These are phyloP conservation scores for Calliphora vicina DNA, from an alignment of 1,140 invertebrate species.

Conservation along the genomic window DNA sequence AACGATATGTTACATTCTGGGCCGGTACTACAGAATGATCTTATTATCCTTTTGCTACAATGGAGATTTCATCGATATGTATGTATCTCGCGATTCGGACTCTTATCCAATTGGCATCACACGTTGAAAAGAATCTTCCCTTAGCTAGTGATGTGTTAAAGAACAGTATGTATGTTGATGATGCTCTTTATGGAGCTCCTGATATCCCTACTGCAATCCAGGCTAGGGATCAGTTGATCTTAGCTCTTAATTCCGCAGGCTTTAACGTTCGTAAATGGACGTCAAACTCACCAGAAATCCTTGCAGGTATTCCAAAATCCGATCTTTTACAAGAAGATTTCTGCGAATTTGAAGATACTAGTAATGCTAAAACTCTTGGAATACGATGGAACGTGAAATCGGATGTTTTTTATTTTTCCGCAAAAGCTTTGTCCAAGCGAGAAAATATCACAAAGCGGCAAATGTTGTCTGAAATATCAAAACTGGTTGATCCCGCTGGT, in stretches of 20 bases:
- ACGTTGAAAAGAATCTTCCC: not conserved
- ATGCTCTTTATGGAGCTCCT: not conserved
- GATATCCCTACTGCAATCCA: not conserved
- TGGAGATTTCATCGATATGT: not conserved
- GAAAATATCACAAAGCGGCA: not conserved
- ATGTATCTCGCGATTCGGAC: not conserved
- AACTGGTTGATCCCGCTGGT: not conserved
- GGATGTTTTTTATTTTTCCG: not conserved
- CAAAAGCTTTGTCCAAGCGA: not conserved
- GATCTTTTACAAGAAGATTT: not conserved
- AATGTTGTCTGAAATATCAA: not conserved
- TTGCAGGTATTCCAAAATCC: not conserved
- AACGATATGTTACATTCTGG: not conserved
- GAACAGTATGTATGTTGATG: not conserved
- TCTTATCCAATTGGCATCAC: not conserved
- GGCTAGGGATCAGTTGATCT: not conserved
- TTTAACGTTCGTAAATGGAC: not conserved
- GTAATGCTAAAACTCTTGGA: not conserved
- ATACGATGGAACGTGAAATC: not conserved
- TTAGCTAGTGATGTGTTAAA: not conserved
- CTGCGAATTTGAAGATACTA: not conserved
- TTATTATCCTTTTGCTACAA: not conserved
- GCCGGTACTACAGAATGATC: not conserved
- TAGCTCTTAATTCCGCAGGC: not conserved
- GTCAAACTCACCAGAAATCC: not conserved